phyloP scores from a whole-genome alignment of 2,113 vertebrate genomes.

The Chascanopsetta lugubris region DNA sequence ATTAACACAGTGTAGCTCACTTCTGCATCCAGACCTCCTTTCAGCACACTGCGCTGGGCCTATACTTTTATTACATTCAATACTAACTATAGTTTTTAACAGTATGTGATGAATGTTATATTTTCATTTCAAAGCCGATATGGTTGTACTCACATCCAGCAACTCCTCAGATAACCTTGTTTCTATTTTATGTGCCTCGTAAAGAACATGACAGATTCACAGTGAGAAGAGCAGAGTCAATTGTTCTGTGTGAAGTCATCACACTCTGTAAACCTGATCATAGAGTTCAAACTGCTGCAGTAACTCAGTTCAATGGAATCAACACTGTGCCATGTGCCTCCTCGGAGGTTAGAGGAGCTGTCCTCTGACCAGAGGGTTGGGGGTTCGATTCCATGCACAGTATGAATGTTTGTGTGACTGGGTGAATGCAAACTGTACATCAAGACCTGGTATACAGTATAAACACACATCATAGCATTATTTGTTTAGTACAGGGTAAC shows the following conservation, averaged over 20 bases:
- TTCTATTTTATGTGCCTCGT: slow-evolving; percentile 38
- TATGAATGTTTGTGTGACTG: too few species aligned
- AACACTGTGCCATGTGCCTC: background rate
- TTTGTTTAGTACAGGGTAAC: too few species aligned
- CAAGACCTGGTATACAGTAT: too few species aligned
- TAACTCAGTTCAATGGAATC: background rate
- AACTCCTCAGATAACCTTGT: slow-evolving; percentile 13
- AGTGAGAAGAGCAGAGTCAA: slow-evolving; percentile 3
- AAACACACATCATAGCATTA: too few species aligned
- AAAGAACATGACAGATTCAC: slow-evolving; percentile 1
- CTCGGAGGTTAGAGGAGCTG: too few species aligned
- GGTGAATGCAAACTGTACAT: too few species aligned
- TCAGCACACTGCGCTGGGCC: background rate
- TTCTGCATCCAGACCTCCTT: slow-evolving; percentile 22
- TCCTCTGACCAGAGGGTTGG: too few species aligned
- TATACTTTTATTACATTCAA: slow-evolving; percentile 23
- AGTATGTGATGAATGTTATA: too few species aligned
- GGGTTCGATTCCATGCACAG: too few species aligned
- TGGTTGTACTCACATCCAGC: background rate
- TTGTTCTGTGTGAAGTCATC: background rate
- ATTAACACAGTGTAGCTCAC: too few species aligned
- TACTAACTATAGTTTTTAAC: too few species aligned
- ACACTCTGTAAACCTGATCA: slow-evolving; percentile 3
- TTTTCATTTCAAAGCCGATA: slow-evolving; percentile 34
- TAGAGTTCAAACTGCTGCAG: background rate